A percentile compares a stretch with the other conserved stretches of the same genome.
phyloP scores from a whole-genome alignment of 2,113 vertebrate species.

The Trichomycterus rosablanca region DNA sequence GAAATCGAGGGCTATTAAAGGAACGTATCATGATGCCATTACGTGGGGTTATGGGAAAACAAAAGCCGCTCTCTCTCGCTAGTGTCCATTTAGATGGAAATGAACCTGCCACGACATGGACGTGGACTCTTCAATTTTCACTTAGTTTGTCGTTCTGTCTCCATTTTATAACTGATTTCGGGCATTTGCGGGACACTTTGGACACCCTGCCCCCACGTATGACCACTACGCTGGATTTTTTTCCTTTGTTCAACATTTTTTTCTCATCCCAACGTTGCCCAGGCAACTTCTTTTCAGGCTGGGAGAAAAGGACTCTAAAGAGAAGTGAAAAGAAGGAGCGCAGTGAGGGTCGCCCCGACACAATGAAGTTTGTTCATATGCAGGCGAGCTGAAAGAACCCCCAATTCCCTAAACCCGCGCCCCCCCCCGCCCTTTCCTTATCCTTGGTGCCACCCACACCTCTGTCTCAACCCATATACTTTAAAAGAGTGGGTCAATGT shows the following conservation, averaged over 20 bases:
- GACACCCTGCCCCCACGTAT: conserved; percentile 29
- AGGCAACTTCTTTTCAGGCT: conserved; percentile 66
- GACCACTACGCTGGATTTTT: conserved; percentile 23
- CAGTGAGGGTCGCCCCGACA: conserved; percentile 59
- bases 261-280: conserved; percentile 57
- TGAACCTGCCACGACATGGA: conserved; percentile 59
- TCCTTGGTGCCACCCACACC: conserved; percentile 4
- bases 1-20: conserved; percentile 70
- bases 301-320: conserved; percentile 56
- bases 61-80: conserved; percentile 49
- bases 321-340: conserved; percentile 58
- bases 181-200: conserved; percentile 10
- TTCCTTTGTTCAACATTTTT: conserved; percentile 57
- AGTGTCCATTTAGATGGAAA: conserved; percentile 69
- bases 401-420: conserved; percentile 32
- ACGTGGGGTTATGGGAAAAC: conserved; percentile 66
- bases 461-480: conserved; percentile 14
- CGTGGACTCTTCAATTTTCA: conserved; percentile 61
- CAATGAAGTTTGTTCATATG: conserved; percentile 69
- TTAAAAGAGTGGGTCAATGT: conserved; percentile 30
- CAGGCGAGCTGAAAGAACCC: conserved; percentile 56
- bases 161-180: conserved; percentile 40
- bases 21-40: conserved; percentile 68
- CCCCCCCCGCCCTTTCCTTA: conserved; percentile 8
- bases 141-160: conserved; percentile 52